These are phyloP conservation scores for Terrapene triunguis DNA, from an alignment of 2,113 vertebrate species.

Conservation along the genomic window DNA sequence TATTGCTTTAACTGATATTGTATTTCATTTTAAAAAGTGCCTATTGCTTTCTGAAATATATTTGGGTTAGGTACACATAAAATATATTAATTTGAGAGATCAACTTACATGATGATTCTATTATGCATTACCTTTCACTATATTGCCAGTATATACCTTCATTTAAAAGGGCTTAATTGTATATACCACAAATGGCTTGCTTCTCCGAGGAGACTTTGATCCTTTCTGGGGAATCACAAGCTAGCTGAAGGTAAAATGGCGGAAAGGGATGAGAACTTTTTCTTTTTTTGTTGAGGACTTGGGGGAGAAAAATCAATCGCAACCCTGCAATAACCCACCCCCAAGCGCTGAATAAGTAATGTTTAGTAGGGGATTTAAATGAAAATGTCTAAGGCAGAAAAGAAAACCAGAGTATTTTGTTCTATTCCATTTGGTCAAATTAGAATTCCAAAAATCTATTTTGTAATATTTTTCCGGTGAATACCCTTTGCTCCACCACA, in stretches of 20 bases:
- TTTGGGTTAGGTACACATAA: fast-evolving
- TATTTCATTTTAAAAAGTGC: not conserved
- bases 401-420: fast-evolving
- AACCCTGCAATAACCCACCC: not conserved
- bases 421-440: not conserved
- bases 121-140: not conserved
- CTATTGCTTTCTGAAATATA: not conserved
- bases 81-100: not conserved
- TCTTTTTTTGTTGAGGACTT: conserved; percentile 23
- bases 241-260: not conserved
- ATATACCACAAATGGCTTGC: not conserved
- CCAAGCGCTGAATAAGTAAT: not conserved
- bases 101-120: not conserved
- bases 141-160: not conserved
- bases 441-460: not conserved
- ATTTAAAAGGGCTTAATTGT: not conserved
- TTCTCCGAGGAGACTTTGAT: not conserved
- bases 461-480: not conserved
- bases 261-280: not conserved
- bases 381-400: not conserved
- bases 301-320: not conserved
- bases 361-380: not conserved
- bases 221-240: not conserved
- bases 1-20: not conserved
- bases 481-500: not conserved